phyloP scores from a whole-genome alignment of 2,797 vertebrate species.

The Margarornis squamiger region DNA sequence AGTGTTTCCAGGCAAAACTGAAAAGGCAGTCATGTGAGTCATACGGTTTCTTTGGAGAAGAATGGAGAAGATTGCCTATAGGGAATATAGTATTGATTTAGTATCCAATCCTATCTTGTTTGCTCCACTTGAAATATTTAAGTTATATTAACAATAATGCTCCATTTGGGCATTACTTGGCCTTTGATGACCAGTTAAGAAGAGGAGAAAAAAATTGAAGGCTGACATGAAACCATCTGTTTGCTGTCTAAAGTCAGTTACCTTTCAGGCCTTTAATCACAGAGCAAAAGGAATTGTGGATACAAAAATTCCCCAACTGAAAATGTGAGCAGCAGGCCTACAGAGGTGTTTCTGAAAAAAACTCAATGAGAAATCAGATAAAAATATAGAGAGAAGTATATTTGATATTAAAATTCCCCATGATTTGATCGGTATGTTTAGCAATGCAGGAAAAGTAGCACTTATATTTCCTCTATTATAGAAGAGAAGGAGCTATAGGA shows the following conservation, averaged over 20 bases:
- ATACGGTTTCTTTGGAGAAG: not conserved
- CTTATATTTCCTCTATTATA: not conserved
- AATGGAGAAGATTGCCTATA: not conserved
- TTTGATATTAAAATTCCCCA: not conserved
- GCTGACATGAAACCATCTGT: not conserved
- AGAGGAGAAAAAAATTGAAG: not conserved
- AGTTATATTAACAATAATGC: not conserved
- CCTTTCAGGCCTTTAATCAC: not conserved
- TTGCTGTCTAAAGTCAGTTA: not conserved
- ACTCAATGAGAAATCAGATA: not conserved
- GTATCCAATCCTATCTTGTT: not conserved
- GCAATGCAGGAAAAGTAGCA: not conserved
- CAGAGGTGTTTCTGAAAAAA: not conserved
- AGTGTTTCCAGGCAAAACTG: not conserved
- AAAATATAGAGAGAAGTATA: not conserved
- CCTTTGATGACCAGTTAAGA: not conserved
- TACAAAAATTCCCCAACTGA: not conserved
- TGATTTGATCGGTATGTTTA: not conserved
- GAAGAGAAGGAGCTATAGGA: not conserved
- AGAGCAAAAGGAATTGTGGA: not conserved
- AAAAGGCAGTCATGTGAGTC: rapidly evolving
- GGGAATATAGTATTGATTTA: not conserved
- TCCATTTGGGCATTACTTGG: not conserved
- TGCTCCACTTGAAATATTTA: not conserved
- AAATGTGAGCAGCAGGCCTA: not conserved